Base-by-base conservation (phyloP, 1,140 invertebrate species). In the Drosophila azteca region DNA sequence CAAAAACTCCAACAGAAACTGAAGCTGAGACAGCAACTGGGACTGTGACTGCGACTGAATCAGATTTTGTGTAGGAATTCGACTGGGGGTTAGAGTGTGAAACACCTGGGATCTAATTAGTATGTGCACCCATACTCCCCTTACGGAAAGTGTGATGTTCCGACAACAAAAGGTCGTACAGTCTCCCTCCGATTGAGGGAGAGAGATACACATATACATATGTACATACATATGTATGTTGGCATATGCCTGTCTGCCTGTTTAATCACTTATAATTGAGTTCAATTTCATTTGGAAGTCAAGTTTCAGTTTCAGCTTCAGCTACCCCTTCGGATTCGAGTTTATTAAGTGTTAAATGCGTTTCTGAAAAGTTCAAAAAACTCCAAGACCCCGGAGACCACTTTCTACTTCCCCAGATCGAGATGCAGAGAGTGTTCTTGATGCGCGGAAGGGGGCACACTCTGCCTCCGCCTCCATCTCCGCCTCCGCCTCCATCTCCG, bases 311-410 rank as follows among this genome's bases (percentile, higher is more conserved):
- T 41, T 54, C 35, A 39, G 20, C 26, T 39, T 8, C 22, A 20
- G 24, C 31, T 17, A 63, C 70, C 43, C 43, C 67, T 73, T 73
- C 76, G 63, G 50, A 79, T 68, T 24, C 15, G 51, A 80, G 67
- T 82, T 78, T 72, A 67, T 49, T 79, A 88, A 76, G 83, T 87
- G 83, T 83, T 79, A 79, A 88, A 64, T 74, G 77, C 72, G 60
- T 69, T 52, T 71, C 51, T 58, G 51, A 60, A 66, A 48, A 79
- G 82, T 64, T 85, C 82, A 85, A 87, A 62, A 75, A 87, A 81
- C 82, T 82, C 46, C 15, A 60, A 39, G 35, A 13, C 35, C 35
- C 35, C 35, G 0, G 11, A 13, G 35, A 39, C 1, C 35, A 39
- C 35, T 39, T 39, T 9, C 35, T 20, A 39, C n/a, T 6, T 31